Evolutionary conservation across 2,797 vertebrate species (phyloP).

Genomic region (Gobio occitaniae): DNA sequence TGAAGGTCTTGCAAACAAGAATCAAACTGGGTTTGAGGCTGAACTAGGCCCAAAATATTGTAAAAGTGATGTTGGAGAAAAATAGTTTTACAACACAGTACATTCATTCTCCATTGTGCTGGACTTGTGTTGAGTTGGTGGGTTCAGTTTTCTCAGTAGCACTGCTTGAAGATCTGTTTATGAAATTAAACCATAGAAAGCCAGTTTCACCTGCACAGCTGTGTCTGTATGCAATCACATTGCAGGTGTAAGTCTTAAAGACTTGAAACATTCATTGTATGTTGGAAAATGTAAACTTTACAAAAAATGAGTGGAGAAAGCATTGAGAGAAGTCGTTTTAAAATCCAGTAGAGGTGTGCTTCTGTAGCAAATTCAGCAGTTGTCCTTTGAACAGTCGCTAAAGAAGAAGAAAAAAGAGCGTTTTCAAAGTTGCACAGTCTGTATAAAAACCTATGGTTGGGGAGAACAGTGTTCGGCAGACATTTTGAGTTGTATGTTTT

Average conservation of each 20-base stretch:
- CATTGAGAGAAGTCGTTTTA: slow-evolving; percentile 77
- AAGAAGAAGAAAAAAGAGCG: slow-evolving; percentile 41
- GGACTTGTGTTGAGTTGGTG: slow-evolving; percentile 41
- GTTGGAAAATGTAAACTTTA: slow-evolving; percentile 81
- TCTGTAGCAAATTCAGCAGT: slow-evolving; percentile 87
- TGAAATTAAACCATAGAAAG: slow-evolving; percentile 22
- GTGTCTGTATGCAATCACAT: slow-evolving; percentile 66
- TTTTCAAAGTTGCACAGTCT: slow-evolving; percentile 60
- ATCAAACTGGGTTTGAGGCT: slow-evolving; percentile 3
- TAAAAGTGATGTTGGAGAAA: slow-evolving; percentile 27
- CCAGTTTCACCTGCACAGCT: slow-evolving; percentile 22
- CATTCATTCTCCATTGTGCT: slow-evolving; percentile 50
- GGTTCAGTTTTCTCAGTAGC: slow-evolving; percentile 21
- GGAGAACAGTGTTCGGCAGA: slow-evolving; percentile 66
- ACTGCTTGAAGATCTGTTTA: slow-evolving; percentile 33
- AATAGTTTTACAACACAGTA: slow-evolving; percentile 36
- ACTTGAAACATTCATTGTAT: slow-evolving; percentile 80
- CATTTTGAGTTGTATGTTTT: slow-evolving; percentile 67
- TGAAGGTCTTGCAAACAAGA: slow-evolving; percentile 34
- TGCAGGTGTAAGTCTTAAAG: slow-evolving; percentile 77
- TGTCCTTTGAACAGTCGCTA: slow-evolving; percentile 44
- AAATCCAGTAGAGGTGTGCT: slow-evolving; percentile 86
- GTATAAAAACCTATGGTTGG: slow-evolving; percentile 33
- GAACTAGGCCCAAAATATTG: slow-evolving; percentile 17
- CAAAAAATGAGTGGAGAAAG: slow-evolving; percentile 64